phyloP scores from a whole-genome alignment of 53 echinoderm and acorn worm species.

The Echinarachnius parma region DNA sequence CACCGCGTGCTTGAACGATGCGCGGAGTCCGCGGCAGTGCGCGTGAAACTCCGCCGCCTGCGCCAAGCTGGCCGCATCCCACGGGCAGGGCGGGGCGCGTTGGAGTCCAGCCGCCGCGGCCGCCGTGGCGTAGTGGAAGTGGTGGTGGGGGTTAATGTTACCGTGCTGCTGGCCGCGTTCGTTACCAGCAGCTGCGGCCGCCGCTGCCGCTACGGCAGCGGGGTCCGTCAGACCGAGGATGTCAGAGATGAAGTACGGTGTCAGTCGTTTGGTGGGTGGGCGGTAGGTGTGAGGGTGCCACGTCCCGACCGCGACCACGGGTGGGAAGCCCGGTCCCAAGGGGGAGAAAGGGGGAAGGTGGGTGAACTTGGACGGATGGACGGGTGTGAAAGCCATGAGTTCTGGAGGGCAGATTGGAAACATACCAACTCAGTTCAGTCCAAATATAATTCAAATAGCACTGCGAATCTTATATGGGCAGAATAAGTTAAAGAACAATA shows the following conservation, averaged over 20 bases:
- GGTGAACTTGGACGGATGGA: slow-evolving; percentile 43
- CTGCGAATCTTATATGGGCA: too few relatives aligned
- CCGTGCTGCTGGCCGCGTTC: slow-evolving; percentile 19
- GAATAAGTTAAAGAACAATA: too few relatives aligned
- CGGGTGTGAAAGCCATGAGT: slow-evolving; percentile 47
- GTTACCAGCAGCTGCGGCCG: slow-evolving; percentile 10
- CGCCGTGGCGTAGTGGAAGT: slow-evolving; percentile 10
- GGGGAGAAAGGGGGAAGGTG: slow-evolving; percentile 47
- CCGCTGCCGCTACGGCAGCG: slow-evolving; percentile 21
- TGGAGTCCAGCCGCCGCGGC: slow-evolving; percentile 7
- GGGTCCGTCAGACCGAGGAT: slow-evolving; percentile 60
- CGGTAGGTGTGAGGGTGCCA: slow-evolving; percentile 99
- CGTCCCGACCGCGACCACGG: slow-evolving; percentile 86
- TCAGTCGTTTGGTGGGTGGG: slow-evolving; percentile 78
- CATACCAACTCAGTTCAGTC: slow-evolving; percentile 34
- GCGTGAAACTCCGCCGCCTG: slow-evolving; percentile 40
- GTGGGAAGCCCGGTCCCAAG: slow-evolving; percentile 63
- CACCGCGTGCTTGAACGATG: slow-evolving; percentile 30
- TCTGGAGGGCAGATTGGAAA: slow-evolving; percentile 42
- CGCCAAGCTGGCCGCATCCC: slow-evolving; percentile 26
- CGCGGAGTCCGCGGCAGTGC: slow-evolving; percentile 32
- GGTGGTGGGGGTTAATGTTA: slow-evolving; percentile 30
- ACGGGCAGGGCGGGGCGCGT: slow-evolving; percentile 32
- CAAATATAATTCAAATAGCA: too few relatives aligned
- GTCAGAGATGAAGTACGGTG: slow-evolving; percentile 90